A percentile compares a stretch with the other conserved stretches of the same genome.
Evolutionary conservation across 2,113 vertebrate genomes (phyloP).

Genomic region (Microcebus lehilahytsara): DNA sequence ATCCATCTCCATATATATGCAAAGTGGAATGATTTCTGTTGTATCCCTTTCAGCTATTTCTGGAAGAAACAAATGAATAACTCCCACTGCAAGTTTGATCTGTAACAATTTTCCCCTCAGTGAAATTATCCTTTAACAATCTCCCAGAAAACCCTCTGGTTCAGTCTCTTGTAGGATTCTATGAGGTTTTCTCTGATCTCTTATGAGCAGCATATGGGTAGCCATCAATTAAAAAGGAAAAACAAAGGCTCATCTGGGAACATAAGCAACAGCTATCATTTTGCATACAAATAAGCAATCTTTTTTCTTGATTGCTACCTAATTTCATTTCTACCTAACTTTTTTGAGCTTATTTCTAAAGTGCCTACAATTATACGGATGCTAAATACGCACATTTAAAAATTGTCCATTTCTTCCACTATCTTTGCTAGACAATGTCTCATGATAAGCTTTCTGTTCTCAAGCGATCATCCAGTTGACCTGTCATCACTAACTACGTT

Average conservation of each 20-base stretch:
- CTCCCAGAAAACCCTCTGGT: background rate
- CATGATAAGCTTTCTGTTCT: background rate
- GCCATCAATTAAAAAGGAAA: conserved; percentile 21
- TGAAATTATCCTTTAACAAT: conserved; percentile 32
- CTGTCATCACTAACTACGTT: background rate
- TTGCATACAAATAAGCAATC: background rate
- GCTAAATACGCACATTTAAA: background rate
- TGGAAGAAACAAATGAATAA: conserved; percentile 35
- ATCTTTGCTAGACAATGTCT: background rate
- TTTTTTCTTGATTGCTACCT: background rate
- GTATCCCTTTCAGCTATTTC: background rate
- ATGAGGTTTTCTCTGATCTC: conserved; percentile 13
- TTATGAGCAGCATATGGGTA: background rate
- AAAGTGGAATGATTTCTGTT: background rate
- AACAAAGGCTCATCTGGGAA: background rate
- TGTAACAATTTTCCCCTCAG: background rate
- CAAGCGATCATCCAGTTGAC: background rate
- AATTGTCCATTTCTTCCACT: background rate
- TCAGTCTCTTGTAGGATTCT: background rate
- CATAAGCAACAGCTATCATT: background rate
- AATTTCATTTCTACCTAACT: background rate
- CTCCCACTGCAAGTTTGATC: background rate
- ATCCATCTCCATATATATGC: background rate
- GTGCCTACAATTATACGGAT: background rate
- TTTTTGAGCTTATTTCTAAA: background rate